Base-by-base conservation (phyloP, 2,888 invertebrate species). In the Saturnia japonica region DNA sequence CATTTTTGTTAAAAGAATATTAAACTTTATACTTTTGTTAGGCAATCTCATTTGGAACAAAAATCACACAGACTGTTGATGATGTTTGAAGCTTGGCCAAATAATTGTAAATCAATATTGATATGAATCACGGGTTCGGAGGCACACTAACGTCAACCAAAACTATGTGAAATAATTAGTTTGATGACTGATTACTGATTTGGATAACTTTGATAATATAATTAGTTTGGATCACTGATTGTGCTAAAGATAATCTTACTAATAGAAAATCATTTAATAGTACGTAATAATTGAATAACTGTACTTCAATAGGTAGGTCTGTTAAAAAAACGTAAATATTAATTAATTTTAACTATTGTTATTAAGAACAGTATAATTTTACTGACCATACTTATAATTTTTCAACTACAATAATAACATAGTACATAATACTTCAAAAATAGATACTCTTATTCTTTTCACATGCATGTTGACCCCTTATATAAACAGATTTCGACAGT, bases 51-150 rank as follows among this genome's bases (percentile, higher is more conserved):
- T 79, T 80, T 72, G 71, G 77, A 80, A 87, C 88, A 89, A 86
- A 89, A 89, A 88, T 88, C 88, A 60, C 79, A 78, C 76, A 74
- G 73, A 75, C 76, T 85, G 85, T 85, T 82, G 87, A 88, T n/a
- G 54, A n/a, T 22, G 54, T 54, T 91, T 91, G 90, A 90, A 85
- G 80, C 83, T 77, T 74, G 79, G 93, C 92, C 93, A 93, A 91
- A 84, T 82, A 82, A 86, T 85, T 78, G 75, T 72, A 74, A 72
- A 75, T 74, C 76, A 60, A 14, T 67, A 70, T 80, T 82, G 80
- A 78, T 77, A 76, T 78, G 79, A 80, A 77, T 81, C 80, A 81
- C 75, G 78, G 75, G 68, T 42, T 73, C 60, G 71, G 74, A 78
- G 76, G 78, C 73, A 78, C 75, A 77, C 80, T 86, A 83, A 81